phyloP scores from a whole-genome alignment of 1,140 invertebrate genomes.

The Zaprionus ghesquierei region DNA sequence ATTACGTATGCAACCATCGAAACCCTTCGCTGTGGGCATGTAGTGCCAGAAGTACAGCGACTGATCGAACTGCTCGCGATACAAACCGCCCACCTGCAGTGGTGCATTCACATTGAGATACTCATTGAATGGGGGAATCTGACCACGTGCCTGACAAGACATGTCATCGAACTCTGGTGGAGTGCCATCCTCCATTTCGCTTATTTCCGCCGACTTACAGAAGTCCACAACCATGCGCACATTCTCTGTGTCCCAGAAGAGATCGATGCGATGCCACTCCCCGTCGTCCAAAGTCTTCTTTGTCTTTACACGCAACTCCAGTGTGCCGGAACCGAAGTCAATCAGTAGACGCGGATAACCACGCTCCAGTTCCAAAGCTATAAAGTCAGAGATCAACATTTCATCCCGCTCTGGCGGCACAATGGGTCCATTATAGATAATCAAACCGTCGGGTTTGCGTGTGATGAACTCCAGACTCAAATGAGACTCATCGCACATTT shows the following conservation, averaged over 20 bases:
- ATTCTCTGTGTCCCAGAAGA: slow-evolving; percentile 97
- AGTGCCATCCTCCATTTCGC: slow-evolving; percentile 93
- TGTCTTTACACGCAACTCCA: slow-evolving; percentile 94
- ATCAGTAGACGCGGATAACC: slow-evolving; percentile 95
- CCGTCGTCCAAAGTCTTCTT: slow-evolving; percentile 94
- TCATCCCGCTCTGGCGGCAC: slow-evolving; percentile 94
- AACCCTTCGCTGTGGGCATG: slow-evolving; percentile 93
- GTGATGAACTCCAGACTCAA: slow-evolving; percentile 98
- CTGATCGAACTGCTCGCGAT: slow-evolving; percentile 93
- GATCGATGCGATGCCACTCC: slow-evolving; percentile 97
- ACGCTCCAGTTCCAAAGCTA: slow-evolving; percentile 94
- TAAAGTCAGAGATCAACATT: slow-evolving; percentile 95
- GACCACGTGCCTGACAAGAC: slow-evolving; percentile 93
- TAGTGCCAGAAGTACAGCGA: slow-evolving; percentile 93
- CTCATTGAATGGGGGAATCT: slow-evolving; percentile 96
- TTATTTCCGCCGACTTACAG: slow-evolving; percentile 93
- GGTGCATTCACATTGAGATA: slow-evolving; percentile 98
- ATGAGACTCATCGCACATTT: slow-evolving; percentile 97
- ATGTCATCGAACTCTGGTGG: slow-evolving; percentile 93
- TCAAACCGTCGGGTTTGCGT: slow-evolving; percentile 93
- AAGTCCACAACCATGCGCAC: slow-evolving; percentile 96
- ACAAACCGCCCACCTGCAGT: slow-evolving; percentile 95
- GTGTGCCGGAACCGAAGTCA: slow-evolving; percentile 97
- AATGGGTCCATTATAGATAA: slow-evolving; percentile 98
- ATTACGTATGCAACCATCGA: slow-evolving; percentile 97